phyloP scores from a whole-genome alignment of 2,113 vertebrate genomes.

The Petrocephalus microphthalmus region DNA sequence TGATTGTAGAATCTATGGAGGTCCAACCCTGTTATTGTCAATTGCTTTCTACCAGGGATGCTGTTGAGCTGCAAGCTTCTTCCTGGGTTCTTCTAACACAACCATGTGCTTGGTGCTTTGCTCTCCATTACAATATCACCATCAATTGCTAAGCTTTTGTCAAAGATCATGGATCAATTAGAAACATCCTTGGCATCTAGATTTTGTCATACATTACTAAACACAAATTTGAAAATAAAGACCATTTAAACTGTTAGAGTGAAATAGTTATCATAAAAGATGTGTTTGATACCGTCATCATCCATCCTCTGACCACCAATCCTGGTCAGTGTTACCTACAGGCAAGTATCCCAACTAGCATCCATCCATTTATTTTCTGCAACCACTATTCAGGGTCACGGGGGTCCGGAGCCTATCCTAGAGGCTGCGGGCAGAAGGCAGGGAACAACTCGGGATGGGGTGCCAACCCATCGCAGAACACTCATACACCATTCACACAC shows the following conservation, averaged over 20 bases:
- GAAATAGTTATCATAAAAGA: background rate
- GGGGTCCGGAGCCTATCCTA: background rate
- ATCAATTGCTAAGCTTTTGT: background rate
- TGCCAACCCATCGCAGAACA: no score
- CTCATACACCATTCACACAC: no score
- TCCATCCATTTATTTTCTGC: background rate
- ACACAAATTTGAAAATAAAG: background rate
- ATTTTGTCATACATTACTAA: background rate
- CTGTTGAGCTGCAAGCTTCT: background rate
- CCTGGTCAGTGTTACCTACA: background rate
- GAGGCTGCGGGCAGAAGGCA: no score
- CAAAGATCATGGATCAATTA: background rate
- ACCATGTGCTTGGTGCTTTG: background rate
- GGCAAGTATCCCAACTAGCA: background rate
- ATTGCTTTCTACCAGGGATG: background rate
- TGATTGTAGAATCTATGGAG: background rate
- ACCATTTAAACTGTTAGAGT: background rate
- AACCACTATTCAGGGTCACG: background rate
- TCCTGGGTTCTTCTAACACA: background rate
- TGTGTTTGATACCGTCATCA: background rate
- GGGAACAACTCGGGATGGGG: no score
- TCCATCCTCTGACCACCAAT: background rate
- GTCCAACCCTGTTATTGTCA: background rate
- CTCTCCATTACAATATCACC: background rate
- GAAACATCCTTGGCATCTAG: background rate